A percentile compares a stretch with the other conserved stretches of the same genome.
Evolutionary conservation across 2,888 invertebrate species (phyloP).

Genomic region (Chaetogeoica ovagalla): DNA sequence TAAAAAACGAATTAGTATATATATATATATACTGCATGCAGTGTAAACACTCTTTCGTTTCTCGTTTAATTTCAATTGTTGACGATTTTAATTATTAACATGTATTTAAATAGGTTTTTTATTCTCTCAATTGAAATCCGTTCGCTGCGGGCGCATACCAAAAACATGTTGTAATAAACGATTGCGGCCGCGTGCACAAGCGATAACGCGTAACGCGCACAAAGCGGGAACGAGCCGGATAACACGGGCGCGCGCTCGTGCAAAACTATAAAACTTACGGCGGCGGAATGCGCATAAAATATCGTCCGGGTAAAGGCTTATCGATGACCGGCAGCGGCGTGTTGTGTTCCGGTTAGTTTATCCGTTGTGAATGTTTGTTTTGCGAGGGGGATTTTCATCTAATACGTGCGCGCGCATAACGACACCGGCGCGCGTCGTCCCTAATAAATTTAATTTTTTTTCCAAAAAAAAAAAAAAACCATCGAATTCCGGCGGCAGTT

Average conservation of each 20-base stretch:
- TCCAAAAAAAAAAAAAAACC: no score
- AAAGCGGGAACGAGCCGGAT: background rate
- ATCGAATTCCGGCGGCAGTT: no score
- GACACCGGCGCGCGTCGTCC: constrained; percentile 2
- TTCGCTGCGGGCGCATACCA: no score
- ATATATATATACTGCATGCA: no score
- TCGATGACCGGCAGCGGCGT: constrained; percentile 42
- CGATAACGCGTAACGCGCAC: background rate
- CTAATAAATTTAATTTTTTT: no score
- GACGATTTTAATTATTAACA: no score
- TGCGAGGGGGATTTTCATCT: background rate
- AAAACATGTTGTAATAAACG: background rate
- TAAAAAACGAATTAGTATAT: no score
- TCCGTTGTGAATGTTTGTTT: constrained; percentile 48
- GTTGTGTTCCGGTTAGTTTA: constrained; percentile 50
- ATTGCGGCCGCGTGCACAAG: no score
- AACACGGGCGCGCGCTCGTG: constrained; percentile 1
- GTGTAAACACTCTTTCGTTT: no score
- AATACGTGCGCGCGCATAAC: background rate
- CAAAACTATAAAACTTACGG: constrained; percentile 29
- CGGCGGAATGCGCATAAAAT: constrained; percentile 34
- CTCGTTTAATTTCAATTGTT: no score
- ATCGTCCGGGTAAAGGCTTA: constrained; percentile 44
- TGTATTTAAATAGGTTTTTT: no score
- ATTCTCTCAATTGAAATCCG: no score